phyloP scores from a whole-genome alignment of 2,113 vertebrate genomes.

The Catagonus wagneri region DNA sequence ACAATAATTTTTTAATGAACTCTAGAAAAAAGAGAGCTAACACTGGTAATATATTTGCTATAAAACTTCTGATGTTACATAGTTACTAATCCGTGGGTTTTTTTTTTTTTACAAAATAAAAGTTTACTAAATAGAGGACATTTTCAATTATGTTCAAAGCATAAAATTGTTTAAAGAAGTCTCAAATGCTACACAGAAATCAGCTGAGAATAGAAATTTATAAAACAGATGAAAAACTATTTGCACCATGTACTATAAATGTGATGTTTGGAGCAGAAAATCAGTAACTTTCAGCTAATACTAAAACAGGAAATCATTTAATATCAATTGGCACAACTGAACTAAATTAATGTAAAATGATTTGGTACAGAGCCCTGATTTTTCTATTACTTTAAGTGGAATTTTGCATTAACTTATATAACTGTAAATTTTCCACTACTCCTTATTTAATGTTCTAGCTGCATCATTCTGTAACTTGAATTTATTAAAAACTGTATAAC shows the following conservation, averaged over 20 bases:
- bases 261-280: constrained; percentile 51
- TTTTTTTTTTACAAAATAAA: constrained; percentile 66
- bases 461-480: constrained; percentile 65
- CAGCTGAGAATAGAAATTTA: constrained; percentile 44
- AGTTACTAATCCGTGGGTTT: constrained; percentile 25
- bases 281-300: constrained; percentile 57
- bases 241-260: constrained; percentile 15
- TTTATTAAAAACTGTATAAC: constrained; percentile 65
- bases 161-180: constrained; percentile 37
- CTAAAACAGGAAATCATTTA: constrained; percentile 63
- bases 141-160: constrained; percentile 46
- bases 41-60: constrained; percentile 19
- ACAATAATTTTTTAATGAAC: background rate
- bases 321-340: constrained; percentile 66
- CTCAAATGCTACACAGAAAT: constrained; percentile 30
- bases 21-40: background rate
- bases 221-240: constrained; percentile 54
- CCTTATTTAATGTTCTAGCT: constrained; percentile 61
- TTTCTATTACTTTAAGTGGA: constrained; percentile 73
- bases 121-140: constrained; percentile 39
- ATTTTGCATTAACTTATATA: constrained; percentile 74
- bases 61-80: constrained; percentile 5
- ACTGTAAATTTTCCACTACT: constrained; percentile 74
- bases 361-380: constrained; percentile 66
- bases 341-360: constrained; percentile 73